Evolutionary conservation across 2,797 vertebrate genomes (phyloP), one percentile per base, ranked within the genome.

Genomic region (Gadopsis marmoratus): DNA sequence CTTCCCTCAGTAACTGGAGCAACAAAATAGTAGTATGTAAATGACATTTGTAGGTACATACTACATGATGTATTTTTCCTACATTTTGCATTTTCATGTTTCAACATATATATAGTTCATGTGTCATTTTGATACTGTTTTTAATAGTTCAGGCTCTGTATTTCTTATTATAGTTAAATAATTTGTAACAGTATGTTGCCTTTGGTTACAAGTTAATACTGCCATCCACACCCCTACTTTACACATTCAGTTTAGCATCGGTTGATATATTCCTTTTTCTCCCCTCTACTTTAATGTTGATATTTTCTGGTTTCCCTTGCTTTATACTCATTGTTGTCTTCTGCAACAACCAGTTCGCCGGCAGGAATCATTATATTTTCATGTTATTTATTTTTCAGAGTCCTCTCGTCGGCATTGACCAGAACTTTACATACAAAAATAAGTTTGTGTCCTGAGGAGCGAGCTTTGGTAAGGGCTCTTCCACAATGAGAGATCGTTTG

Each of bases 401-500:
- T 63, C 65, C 37, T 71, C 35, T 72, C 43, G 14, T 68, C 79
- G 78, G 41, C 19, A 11, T 9, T 37, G 71, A 16, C n/a, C 37
- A 31, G 33, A 68, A 12, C 35, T 5, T 39, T 11, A 17, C 33
- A 11, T 21, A 37, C 43, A 2, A 51, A 4, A 70, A 70, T 63
- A 81, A 56, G 7, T 60, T 43, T 58, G 60, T 54, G 29, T 67
- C 41, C 61, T n/a, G 72, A 63, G 45, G 77, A 50, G 21, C 2
- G 19, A 63, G 41, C 35, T 63, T 39, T 59, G 54, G 53, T 14
- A 70, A 64, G 21, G 23, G 13, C 14, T 33, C 48, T 47, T 76
- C 65, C 63, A 88, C 55, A 31, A 96, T 99, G 97, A 98, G 79
- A 93, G 97, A 99, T 78, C 96, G 97, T 19, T 93, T 99, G 85